Conservation (phyloP, 2,113 vertebrate genomes). For the Gallinago paraguaiae region DNA sequence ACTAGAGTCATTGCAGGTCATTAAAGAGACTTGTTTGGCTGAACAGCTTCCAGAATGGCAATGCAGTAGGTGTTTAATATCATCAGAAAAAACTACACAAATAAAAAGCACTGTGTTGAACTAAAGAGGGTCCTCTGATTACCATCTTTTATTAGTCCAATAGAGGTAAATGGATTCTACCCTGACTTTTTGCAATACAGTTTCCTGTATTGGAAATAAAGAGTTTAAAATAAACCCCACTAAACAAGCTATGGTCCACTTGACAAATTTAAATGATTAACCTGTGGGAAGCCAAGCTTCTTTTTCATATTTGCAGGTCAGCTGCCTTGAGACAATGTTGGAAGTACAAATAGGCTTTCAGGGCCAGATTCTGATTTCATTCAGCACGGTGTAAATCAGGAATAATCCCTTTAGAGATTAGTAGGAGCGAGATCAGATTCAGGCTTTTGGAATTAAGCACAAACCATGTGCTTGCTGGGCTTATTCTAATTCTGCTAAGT, state of each 20-base stretch:
- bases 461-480: constrained; percentile 44
- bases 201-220: not conserved
- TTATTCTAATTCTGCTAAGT: constrained; percentile 59
- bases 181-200: not conserved
- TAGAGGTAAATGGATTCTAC: not conserved
- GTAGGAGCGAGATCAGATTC: constrained; percentile 34
- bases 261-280: constrained; percentile 45
- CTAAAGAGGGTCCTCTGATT: not conserved
- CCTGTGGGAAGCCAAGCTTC: not conserved
- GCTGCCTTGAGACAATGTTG: constrained; percentile 2
- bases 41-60: constrained; percentile 22
- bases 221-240: not conserved
- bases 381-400: not conserved
- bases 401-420: constrained; percentile 61
- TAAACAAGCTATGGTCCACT: not conserved
- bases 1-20: not conserved
- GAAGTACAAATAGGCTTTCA: not conserved
- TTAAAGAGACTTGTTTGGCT: constrained; percentile 11
- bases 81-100: not conserved
- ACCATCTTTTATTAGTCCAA: not conserved
- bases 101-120: not conserved
- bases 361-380: constrained; percentile 18
- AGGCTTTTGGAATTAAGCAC: constrained; percentile 31
- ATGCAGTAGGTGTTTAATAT: constrained; percentile 18
- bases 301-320: constrained; percentile 15